These are phyloP conservation scores for Pedionomus torquatus DNA, from an alignment of 2,113 vertebrate genomes.

Conservation along the genomic window DNA sequence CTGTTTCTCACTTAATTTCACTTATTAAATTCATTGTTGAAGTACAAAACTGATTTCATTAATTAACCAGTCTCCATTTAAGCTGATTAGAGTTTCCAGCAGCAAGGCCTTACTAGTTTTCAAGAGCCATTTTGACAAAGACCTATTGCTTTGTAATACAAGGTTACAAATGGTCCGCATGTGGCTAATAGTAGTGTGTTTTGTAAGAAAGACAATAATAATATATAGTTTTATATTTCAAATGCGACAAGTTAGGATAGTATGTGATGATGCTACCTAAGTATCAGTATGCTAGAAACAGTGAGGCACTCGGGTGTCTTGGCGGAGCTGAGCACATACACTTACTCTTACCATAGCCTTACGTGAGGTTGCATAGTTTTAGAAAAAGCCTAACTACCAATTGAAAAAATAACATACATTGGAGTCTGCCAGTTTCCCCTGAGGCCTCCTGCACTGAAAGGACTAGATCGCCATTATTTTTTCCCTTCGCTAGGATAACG, in stretches of 20 bases:
- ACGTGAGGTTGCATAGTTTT: neutral
- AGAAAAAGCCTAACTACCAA: neutral
- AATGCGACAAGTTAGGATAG: neutral
- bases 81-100: neutral
- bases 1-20: neutral
- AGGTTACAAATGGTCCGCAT: rapidly evolving
- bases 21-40: neutral
- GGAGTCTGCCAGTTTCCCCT: neutral
- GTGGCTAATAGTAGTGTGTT: neutral
- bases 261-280: neutral
- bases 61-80: neutral
- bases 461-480: neutral
- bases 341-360: neutral
- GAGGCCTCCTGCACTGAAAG: neutral
- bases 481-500: rapidly evolving
- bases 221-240: neutral
- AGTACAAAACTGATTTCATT: neutral
- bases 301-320: rapidly evolving
- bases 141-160: neutral
- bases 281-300: neutral
- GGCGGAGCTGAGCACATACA: neutral
- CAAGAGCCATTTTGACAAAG: neutral
- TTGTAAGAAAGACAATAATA: neutral
- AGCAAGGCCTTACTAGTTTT: neutral
- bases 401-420: neutral